phyloP scores from a whole-genome alignment of 2,888 invertebrate genomes.

The Xylocampa areola region DNA sequence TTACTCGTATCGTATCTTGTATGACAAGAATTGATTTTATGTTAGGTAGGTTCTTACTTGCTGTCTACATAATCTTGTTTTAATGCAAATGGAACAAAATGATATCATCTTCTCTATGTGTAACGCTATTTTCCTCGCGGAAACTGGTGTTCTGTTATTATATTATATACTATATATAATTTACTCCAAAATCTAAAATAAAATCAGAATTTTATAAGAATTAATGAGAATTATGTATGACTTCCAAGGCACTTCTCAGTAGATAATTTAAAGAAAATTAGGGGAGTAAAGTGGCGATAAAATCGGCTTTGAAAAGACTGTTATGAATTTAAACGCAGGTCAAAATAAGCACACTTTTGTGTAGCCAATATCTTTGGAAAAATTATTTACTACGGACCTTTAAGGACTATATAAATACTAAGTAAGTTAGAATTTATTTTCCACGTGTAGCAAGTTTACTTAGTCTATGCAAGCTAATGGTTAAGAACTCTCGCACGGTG shows the following conservation, averaged over 20 bases:
- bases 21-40: constrained; percentile 31
- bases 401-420: neutral
- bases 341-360: constrained; percentile 4
- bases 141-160: constrained; percentile 34
- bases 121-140: constrained; percentile 22
- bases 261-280: neutral
- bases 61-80: constrained; percentile 17
- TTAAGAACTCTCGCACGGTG: constrained; percentile 44
- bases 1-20: constrained; percentile 37
- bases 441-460: constrained; percentile 34
- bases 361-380: no score
- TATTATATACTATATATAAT: constrained; percentile 1
- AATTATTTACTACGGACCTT: no score
- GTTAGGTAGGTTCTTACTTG: constrained; percentile 9
- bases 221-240: neutral
- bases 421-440: constrained; percentile 20
- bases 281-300: no score
- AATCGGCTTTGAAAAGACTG: no score
- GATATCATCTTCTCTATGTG: constrained; percentile 22
- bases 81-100: constrained; percentile 42
- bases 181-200: constrained; percentile 11
- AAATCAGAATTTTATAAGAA: neutral
- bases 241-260: neutral
- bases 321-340: constrained; percentile 6
- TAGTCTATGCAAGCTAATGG: constrained; percentile 49